These are phyloP conservation scores for Platysteira castanea DNA, from an alignment of 2,113 vertebrate species.

Conservation along the genomic window DNA sequence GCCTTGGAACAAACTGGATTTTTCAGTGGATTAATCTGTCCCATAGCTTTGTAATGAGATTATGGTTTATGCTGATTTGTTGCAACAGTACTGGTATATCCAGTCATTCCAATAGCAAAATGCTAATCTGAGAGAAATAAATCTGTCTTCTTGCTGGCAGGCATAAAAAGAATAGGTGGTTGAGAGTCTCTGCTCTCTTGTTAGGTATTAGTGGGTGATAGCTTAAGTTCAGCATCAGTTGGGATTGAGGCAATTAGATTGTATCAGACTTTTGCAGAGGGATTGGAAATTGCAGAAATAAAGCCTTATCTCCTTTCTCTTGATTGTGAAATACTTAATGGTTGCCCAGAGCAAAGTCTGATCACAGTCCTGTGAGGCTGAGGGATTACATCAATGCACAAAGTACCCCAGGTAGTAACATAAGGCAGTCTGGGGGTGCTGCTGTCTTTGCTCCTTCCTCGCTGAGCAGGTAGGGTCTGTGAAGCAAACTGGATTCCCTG, in stretches of 20 bases:
- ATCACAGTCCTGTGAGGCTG: background rate
- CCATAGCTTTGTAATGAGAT: conserved; percentile 48
- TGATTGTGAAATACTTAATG: background rate
- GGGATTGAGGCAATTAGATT: background rate
- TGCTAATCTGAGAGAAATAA: conserved; percentile 34
- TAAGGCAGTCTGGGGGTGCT: background rate
- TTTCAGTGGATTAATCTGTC: conserved; percentile 49
- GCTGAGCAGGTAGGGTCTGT: background rate
- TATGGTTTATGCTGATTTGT: conserved; percentile 41
- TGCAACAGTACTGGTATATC: conserved; percentile 23
- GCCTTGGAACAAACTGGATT: conserved; percentile 35
- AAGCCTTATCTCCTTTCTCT: background rate
- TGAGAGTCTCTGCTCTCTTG: background rate
- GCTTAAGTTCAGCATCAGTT: background rate
- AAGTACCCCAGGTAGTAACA: background rate
- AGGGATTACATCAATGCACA: background rate
- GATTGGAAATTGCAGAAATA: background rate
- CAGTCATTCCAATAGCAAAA: conserved; percentile 40
- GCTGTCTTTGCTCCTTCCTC: background rate
- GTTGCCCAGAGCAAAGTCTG: background rate
- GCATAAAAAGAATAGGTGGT: background rate
- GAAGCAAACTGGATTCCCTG: background rate
- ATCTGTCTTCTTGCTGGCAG: conserved; percentile 6
- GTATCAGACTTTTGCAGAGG: background rate
- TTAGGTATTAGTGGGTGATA: background rate